A percentile compares a stretch with the other conserved stretches of the same genome.
These are phyloP conservation scores for Drosophila pegasa DNA, from an alignment of 2,888 invertebrate genomes.

Conservation along the genomic window DNA sequence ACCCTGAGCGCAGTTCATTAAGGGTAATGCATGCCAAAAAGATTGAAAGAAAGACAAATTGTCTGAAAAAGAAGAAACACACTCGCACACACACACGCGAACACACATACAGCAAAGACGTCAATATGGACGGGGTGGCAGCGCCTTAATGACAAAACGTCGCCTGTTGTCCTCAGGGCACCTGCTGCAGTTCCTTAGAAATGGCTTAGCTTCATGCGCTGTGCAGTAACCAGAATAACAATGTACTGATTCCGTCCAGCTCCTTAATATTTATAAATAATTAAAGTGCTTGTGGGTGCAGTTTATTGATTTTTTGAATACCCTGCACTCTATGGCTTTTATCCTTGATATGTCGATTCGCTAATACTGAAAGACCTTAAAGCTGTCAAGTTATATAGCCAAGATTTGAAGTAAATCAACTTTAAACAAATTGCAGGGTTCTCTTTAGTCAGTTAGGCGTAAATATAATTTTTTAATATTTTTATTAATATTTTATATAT, in stretches of 20 bases:
- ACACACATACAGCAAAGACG: slow-evolving; percentile 20
- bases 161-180: slow-evolving; percentile 40
- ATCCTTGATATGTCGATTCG: not conserved
- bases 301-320: slow-evolving; percentile 54
- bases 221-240: slow-evolving; percentile 25
- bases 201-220: slow-evolving; percentile 39
- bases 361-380: not conserved
- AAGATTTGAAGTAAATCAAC: too few relatives aligned
- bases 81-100: slow-evolving; percentile 11
- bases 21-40: slow-evolving; percentile 75
- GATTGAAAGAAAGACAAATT: slow-evolving; percentile 64
- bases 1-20: slow-evolving; percentile 64
- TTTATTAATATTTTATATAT: too few relatives aligned
- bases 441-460: too few relatives aligned
- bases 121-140: slow-evolving; percentile 16
- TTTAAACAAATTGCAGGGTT: too few relatives aligned
- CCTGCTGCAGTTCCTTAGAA: slow-evolving; percentile 65
- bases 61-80: slow-evolving; percentile 40
- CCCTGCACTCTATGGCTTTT: not conserved
- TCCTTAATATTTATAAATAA: slow-evolving; percentile 62
- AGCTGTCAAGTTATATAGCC: not conserved
- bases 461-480: too few relatives aligned
- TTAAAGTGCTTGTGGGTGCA: slow-evolving; percentile 49
- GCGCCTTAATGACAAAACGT: slow-evolving; percentile 44
- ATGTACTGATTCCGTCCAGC: slow-evolving; percentile 38